Percentiles rank a stretch among this genome's conserved stretches.
phyloP scores from a whole-genome alignment of 1,140 invertebrate genomes.

The Stratiolaelaps scimitus region DNA sequence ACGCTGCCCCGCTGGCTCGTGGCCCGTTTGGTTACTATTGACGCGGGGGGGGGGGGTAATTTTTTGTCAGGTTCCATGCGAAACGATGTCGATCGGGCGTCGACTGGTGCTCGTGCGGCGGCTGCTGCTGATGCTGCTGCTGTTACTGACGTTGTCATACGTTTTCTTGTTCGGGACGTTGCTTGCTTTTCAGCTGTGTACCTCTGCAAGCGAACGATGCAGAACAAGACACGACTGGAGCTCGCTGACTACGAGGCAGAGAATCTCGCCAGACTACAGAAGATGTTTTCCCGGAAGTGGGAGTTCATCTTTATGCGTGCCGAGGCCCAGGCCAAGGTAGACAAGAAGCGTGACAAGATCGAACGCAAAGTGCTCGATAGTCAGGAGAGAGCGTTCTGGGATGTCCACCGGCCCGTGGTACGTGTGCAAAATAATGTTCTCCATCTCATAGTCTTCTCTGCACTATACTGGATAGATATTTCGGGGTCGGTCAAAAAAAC shows the following conservation, averaged over 20 bases:
- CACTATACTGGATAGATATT: slow-evolving; percentile 31
- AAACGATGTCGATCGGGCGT: no score
- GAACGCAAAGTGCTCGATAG: slow-evolving; percentile 96
- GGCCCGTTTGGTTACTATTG: no score
- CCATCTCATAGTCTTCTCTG: slow-evolving; percentile 26
- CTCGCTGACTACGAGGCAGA: slow-evolving; percentile 97
- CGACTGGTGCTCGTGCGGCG: no score
- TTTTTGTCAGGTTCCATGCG: no score
- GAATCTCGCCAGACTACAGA: slow-evolving; percentile 88
- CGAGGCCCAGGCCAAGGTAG: slow-evolving; percentile 61
- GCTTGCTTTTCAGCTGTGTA: slow-evolving; percentile 78
- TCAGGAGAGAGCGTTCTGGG: slow-evolving; percentile 98
- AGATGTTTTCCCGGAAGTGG: slow-evolving; percentile 99
- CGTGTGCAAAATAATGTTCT: slow-evolving; percentile 36
- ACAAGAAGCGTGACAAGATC: slow-evolving; percentile 94
- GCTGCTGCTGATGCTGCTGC: no score
- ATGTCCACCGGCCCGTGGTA: slow-evolving; percentile 93
- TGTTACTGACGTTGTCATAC: no score
- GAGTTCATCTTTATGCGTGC: slow-evolving; percentile 99
- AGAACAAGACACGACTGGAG: slow-evolving; percentile 93
- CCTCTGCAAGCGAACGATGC: slow-evolving; percentile 98
- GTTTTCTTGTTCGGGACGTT: no score
- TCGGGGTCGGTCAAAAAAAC: neutral
- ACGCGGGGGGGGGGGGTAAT: no score
- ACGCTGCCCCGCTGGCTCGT: no score